Evolutionary conservation across 2,888 invertebrate genomes (phyloP), one percentile per base, ranked within the genome.

Genomic region (Pollenia griseotomentosa): DNA sequence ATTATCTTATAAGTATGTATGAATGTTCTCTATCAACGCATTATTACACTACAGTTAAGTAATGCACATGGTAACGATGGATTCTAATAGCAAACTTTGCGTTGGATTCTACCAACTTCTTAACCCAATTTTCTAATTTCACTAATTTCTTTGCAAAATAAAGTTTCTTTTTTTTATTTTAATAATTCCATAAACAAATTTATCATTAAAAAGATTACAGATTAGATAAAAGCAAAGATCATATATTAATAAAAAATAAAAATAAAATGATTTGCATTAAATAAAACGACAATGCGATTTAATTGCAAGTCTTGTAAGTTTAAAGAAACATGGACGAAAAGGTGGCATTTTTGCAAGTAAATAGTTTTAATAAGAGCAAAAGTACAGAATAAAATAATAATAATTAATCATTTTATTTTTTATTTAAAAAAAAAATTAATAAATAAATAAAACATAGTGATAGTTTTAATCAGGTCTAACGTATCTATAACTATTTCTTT

Each of bases 191-290:
- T 44, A 68, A 68, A 59, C 9, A 59, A 11, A 74, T 16, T 66
- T 42, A 46, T 19, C n/a, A 66, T 59, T 23, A 23, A 44, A 57
- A 46, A 42, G 5, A 55, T 33, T 61, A 33, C 11, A 75, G 85
- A 85, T 85, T 66, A 83, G 83, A 83, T 83, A 65, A 66, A 61
- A 16, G 14, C 12, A 61, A 57, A n/a, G 74, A 61, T 74, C 44
- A 75, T 33, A 16, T 44, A 44, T 33, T 42, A 59, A 65, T 19
- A 33, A 61, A 23, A 19, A 3, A 12, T 6, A 33, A 61, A 70
- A 61, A 53, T 23, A 12, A 1, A n/a, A 40, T 23, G 48, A 61
- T 53, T 61, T 44, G 19, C 19, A 59, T 59, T 70, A 48, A 55
- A 65, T 14, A 55, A 44, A 73, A 55, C 10, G 19, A 46, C 44